A percentile compares a stretch with the other conserved stretches of the same genome.
These are phyloP conservation scores for Caenorhabditis sulstoni DNA, from an alignment of 2,888 invertebrate species.

Conservation along the genomic window DNA sequence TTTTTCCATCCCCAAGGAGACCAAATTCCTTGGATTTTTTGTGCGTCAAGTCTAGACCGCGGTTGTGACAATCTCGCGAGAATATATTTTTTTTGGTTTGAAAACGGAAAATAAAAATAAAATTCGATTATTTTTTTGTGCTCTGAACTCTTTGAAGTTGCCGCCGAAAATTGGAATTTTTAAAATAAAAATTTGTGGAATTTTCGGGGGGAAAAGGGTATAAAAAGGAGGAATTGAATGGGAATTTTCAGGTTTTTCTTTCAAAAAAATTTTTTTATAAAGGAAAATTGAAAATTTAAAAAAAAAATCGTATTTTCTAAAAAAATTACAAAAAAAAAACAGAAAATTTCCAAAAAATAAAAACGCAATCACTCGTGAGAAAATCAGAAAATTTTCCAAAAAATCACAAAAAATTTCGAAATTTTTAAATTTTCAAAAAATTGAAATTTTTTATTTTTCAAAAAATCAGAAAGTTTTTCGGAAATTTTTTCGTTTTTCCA, in stretches of 20 bases:
- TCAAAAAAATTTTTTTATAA: not conserved
- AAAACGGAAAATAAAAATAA: constrained; percentile 1
- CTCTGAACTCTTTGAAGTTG: constrained; percentile 22
- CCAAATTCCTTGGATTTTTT: not conserved
- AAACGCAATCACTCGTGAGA: no score
- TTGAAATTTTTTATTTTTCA: no score
- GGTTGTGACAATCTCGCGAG: constrained; percentile 30
- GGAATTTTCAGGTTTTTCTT: not conserved
- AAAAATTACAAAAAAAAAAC: no score
- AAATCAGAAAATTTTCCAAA: no score
- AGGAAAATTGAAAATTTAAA: not conserved
- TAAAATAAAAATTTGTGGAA: not conserved
- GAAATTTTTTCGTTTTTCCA: no score
- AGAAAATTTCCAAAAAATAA: no score
- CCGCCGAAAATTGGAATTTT: constrained; percentile 12
- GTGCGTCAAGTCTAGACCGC: constrained; percentile 5
- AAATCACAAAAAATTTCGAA: no score
- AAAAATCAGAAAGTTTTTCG: no score
- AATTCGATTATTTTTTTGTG: not conserved
- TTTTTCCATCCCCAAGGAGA: not conserved
- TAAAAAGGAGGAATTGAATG: not conserved
- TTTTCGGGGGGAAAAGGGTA: not conserved
- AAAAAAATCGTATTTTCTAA: no score
- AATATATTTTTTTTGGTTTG: constrained; percentile 11
- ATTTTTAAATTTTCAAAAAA: no score